A percentile compares a stretch with the other conserved stretches of the same genome.
phyloP scores from a whole-genome alignment of 2,113 vertebrate species.

The Dromaius novaehollandiae region DNA sequence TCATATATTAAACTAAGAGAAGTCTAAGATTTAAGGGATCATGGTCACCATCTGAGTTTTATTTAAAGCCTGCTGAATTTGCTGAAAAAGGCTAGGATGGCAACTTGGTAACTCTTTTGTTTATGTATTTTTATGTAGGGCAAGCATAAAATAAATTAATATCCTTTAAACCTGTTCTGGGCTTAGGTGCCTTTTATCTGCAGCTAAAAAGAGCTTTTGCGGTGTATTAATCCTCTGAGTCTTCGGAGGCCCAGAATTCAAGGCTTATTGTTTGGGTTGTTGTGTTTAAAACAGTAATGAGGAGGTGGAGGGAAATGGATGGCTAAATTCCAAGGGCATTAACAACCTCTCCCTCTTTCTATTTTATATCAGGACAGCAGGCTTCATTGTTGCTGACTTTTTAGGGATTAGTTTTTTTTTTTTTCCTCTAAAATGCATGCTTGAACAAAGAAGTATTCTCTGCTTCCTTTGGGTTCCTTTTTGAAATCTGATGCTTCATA shows the following conservation, averaged over 20 bases:
- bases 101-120: background rate
- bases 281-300: background rate
- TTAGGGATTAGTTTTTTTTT: slow-evolving; percentile 3
- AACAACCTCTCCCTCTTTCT: background rate
- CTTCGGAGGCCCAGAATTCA: background rate
- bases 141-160: background rate
- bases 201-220: background rate
- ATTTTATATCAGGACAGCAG: background rate
- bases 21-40: background rate
- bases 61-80: background rate
- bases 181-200: background rate
- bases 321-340: slow-evolving; percentile 32
- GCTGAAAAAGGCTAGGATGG: background rate
- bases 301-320: background rate
- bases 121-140: background rate
- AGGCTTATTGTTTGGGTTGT: background rate
- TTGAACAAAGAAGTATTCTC: slow-evolving; percentile 55
- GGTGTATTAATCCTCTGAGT: background rate
- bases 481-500: slow-evolving; percentile 7
- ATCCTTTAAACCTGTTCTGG: background rate
- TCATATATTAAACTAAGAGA: background rate
- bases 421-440: background rate
- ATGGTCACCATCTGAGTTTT: background rate
- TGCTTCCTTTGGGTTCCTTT: slow-evolving; percentile 3
- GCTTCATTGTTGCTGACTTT: slow-evolving; percentile 37